Evolutionary conservation across 1,140 invertebrate species (phyloP), one percentile per base, ranked within the genome.

Genomic region (Drosophila pruinosa): DNA sequence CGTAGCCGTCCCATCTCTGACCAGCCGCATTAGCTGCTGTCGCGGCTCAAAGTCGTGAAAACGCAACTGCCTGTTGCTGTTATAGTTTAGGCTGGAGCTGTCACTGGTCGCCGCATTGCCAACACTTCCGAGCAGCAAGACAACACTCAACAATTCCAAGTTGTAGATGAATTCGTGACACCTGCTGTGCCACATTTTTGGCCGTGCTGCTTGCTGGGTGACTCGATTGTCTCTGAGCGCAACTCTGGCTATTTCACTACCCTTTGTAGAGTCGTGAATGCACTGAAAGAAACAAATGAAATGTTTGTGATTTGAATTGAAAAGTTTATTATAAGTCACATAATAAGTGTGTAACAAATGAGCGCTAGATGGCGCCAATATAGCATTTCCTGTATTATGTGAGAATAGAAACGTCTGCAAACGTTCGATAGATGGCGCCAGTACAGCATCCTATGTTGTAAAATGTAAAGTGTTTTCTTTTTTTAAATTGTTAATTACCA

Each of bases 21-120:
- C 39, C 26, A 26, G 14, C 5, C 22, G 53, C 5, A 38, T 8
- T 8, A 41, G 10, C 34, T 65, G 50, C 4, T 52, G 65, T 0
- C 89, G 73, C 4, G 89, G 89, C 28, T 90, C 83, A 38, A 90
- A 90, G 62, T 89, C 78, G 0, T 74, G 89, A 21, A 90, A 90
- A 26, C 89, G 78, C 24, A 90, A 62, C 14, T 50, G 48, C 7
- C 45, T 65, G 3, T 41, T 43, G 38, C 72, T 48, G 45, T 15
- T 47, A 28, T 74, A 77, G 7, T 39, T 63, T 14, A 43, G 22
- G 3, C 48, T 38, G 34, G 62, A 28, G 41, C 8, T 59, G 5
- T 38, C 63, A 14, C 78, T 59, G 54, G 56, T 54, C 5, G 45
- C 36, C 3, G 57, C 38, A 10, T 12, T 15, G 8, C 15, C 43